These are phyloP conservation scores for Itoplectis maculator DNA, from an alignment of 2,888 invertebrate genomes.

Conservation along the genomic window DNA sequence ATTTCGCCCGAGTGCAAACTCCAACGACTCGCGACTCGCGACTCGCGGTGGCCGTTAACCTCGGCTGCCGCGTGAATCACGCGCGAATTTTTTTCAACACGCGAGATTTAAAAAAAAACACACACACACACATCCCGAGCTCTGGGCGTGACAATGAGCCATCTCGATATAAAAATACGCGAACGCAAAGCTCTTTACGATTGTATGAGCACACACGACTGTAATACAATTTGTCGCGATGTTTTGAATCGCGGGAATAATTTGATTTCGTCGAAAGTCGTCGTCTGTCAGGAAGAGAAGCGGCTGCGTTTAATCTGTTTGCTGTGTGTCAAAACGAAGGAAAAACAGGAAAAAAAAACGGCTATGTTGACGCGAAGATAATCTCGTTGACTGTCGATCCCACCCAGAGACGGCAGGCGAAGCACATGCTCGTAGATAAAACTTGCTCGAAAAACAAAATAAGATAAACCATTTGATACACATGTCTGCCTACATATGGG, in stretches of 20 bases:
- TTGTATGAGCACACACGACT: background rate
- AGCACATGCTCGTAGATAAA: slow-evolving; percentile 49
- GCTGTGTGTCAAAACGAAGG: background rate
- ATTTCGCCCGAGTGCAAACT: slow-evolving; percentile 54
- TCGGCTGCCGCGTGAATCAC: slow-evolving; percentile 50
- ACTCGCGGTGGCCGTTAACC: slow-evolving; percentile 62
- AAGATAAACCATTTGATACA: slow-evolving; percentile 40
- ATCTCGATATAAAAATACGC: slow-evolving; percentile 41
- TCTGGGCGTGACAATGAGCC: slow-evolving; percentile 9
- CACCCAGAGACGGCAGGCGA: slow-evolving; percentile 18
- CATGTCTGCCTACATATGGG: background rate
- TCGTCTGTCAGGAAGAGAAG: slow-evolving; percentile 20
- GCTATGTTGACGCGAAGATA: slow-evolving; percentile 38
- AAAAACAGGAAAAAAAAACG: slow-evolving; percentile 27
- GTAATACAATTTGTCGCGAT: background rate
- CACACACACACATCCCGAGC: slow-evolving; percentile 23
- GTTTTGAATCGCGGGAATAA: background rate
- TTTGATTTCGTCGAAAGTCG: background rate
- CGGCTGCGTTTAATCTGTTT: slow-evolving; percentile 18
- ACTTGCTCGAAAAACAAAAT: slow-evolving; percentile 32
- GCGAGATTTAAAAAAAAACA: slow-evolving; percentile 50
- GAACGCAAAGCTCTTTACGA: background rate
- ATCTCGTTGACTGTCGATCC: slow-evolving; percentile 52
- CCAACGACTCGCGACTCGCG: slow-evolving; percentile 32
- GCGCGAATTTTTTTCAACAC: slow-evolving; percentile 57